Base-by-base conservation (phyloP, 2,113 vertebrate genomes). In the Enhydra lutris region DNA sequence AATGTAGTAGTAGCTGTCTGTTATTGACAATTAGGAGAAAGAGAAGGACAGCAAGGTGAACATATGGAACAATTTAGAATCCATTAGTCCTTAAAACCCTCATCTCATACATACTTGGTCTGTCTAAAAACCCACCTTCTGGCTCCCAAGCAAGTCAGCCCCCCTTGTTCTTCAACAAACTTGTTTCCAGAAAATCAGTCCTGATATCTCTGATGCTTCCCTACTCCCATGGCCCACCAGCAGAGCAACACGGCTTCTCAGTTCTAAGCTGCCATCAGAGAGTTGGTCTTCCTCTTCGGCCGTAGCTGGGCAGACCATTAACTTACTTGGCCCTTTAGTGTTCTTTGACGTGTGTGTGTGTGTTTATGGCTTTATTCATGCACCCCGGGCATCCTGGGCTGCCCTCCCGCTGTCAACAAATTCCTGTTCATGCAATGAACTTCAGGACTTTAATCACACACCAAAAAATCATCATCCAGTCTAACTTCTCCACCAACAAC, bases 381-480 rank as follows among this genome's bases (percentile, higher is more conserved):
- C 1, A 80, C 24, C 50, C 1, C 0, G 20, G 17, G 1, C 47
- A 14, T 78, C 52, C 61, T 0, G 14, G 61, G 13, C 7, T 42
- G 20, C 17, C 31, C 15, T 39, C 50, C 61, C 80, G 24, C 50
- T 34, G 24, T 61, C 39, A 50, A 0, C 5, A 39, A 12, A 50
- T 86, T 55, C 61, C 63, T 74, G 1, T 39, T 71, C 12, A 36
- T 8, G 26, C 65, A 42, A 8, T 36, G 24, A 67, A 84, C 29
- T 23, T 26, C 12, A 67, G 36, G 57, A 45, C 59, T 95, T 78
- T 26, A 36, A 36, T 47, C 2, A 9, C 42, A 57, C 8, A 36
- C 36, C 71, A 76, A 55, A 61, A 84, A 52, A 11, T 34, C 55
- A 52, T 39, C 42, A 18, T 50, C 26, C 39, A 23, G 24, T 86